Evolutionary conservation across 2,113 vertebrate genomes (phyloP).

Genomic region (Cygnus atratus): DNA sequence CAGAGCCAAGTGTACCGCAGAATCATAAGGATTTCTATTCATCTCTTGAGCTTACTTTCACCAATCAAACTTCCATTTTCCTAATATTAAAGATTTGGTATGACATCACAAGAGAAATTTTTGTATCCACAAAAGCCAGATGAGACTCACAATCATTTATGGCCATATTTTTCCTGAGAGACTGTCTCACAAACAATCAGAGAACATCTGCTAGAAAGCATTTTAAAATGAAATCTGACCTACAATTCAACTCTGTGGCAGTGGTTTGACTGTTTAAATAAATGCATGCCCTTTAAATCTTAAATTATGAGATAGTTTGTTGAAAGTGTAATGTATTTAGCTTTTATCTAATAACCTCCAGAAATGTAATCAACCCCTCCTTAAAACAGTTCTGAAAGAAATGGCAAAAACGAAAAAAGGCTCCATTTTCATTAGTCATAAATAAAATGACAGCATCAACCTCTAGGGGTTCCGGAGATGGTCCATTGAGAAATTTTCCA

Average conservation of each 20-base stretch:
- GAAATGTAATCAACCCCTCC: constrained; percentile 78
- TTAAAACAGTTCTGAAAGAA: constrained; percentile 76
- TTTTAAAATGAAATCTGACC: constrained; percentile 81
- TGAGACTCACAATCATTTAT: constrained; percentile 54
- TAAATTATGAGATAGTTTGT: constrained; percentile 86
- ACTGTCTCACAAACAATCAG: constrained; percentile 75
- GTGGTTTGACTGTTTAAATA: constrained; percentile 75
- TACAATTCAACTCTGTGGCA: constrained; percentile 79
- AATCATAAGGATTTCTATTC: constrained; percentile 16
- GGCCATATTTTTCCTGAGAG: constrained; percentile 64
- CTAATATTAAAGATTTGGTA: constrained; percentile 47
- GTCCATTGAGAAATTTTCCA: constrained; percentile 66
- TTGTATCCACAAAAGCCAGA: constrained; percentile 31
- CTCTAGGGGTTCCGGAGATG: constrained; percentile 61
- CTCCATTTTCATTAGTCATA: constrained; percentile 76
- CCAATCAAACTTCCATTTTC: constrained; percentile 39
- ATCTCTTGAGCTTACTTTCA: constrained; percentile 48
- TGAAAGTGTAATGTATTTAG: constrained; percentile 88
- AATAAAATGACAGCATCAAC: constrained; percentile 69
- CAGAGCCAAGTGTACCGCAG: neutral
- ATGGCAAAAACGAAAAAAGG: constrained; percentile 71
- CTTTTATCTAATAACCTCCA: constrained; percentile 82
- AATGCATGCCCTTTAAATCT: constrained; percentile 84
- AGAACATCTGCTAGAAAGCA: constrained; percentile 76
- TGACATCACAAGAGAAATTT: constrained; percentile 63